Evolutionary conservation across 2,888 invertebrate species (phyloP), one percentile per base, ranked within the genome.

Genomic region (Boloria euphrosyne): DNA sequence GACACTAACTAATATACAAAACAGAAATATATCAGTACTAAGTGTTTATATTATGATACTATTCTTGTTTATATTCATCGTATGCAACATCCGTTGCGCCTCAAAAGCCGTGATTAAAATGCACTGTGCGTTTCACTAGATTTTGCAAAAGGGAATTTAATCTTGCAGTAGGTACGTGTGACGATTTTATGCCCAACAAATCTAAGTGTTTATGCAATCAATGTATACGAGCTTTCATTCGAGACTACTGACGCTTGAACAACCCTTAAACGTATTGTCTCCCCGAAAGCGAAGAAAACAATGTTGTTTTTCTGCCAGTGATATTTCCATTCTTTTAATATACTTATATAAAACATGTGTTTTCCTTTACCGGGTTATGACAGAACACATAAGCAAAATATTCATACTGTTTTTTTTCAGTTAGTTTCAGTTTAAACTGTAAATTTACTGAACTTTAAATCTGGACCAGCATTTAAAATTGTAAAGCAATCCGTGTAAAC

Each of bases 71-170:
- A 65, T 65, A 70, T 70, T 70, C 70, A 68, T 68, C 58, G 50
- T 62, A 55, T 52, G 68, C 62, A 44, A 49, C 70, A 55, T 70
- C 70, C 70, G 70, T 57, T 70, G 54, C 62, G 65, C 65, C 65
- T 65, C 61, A 57, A 47, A 52, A 58, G 70, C 55, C 51, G 52
- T 54, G 47, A 43, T 61, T 66, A 49, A 52, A 46, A 66, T 66
- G 62, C 63, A 46, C 62, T 58, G n/a, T 58, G 22, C 44, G 57
- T 62, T 31, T 22, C 62, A 47, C 16, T 51, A 66, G 57, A 57
- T 65, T 65, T 60, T 60, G 65, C 60, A 51, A 54, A 54, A 60
- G 65, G 47, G 49, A 65, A 65, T 63, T 55, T 63, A 57, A 63
- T 64, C 64, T 46, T 58, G 58, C 47, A 3, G 49, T 22, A 22